Percentiles rank a stretch among this genome's conserved stretches.
Evolutionary conservation across 2,113 vertebrate genomes (phyloP).

Genomic region (Chaenocephalus aceratus): DNA sequence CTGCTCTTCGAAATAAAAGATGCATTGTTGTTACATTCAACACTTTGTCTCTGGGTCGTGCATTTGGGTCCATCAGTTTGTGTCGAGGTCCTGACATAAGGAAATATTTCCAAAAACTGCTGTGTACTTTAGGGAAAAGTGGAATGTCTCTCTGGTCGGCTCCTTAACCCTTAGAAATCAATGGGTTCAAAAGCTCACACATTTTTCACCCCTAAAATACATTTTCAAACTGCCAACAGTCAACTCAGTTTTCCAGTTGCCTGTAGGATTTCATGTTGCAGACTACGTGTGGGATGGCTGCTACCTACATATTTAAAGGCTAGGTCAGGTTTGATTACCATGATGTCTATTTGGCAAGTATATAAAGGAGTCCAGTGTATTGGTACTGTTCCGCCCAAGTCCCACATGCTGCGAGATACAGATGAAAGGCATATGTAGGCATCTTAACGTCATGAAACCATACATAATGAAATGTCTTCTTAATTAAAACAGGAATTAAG

Average conservation of each 20-base stretch:
- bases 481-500: constrained; percentile 28
- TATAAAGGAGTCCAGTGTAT: constrained; percentile 47
- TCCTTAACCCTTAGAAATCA: neutral
- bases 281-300: constrained; percentile 20
- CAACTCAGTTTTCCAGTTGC: no score
- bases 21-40: no score
- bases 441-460: constrained; percentile 20
- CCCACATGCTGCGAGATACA: constrained; percentile 29
- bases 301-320: constrained; percentile 24
- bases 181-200: neutral
- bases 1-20: no score
- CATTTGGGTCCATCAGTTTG: no score
- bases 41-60: no score
- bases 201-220: no score
- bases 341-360: constrained; percentile 64
- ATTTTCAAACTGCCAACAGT: no score
- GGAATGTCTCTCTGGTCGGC: neutral
- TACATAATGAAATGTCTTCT: constrained; percentile 26
- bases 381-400: constrained; percentile 33
- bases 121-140: neutral
- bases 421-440: constrained; percentile 43
- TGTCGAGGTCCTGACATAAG: no score
- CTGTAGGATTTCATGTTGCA: neutral
- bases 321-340: constrained; percentile 48
- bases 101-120: neutral